Conservation (phyloP, 92 coral and sea anemone species). For the Phenganax subtilis region DNA sequence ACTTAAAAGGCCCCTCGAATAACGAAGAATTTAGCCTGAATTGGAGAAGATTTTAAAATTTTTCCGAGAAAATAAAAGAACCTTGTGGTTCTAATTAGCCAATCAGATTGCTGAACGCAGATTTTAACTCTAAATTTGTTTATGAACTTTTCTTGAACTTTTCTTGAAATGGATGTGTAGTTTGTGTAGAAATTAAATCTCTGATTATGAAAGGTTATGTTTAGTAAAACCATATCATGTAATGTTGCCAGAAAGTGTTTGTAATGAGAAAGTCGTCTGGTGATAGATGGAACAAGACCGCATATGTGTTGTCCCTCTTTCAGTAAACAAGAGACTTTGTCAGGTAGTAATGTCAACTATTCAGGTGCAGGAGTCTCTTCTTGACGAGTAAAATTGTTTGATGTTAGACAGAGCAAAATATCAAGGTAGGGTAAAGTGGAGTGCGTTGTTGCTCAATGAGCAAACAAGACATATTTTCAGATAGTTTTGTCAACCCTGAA, state of each 20-base stretch:
- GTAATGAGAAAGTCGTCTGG: neutral
- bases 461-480: too few relatives aligned
- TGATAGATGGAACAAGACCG: too few relatives aligned
- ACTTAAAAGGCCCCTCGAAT: conserved; percentile 13
- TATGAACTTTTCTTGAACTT: neutral
- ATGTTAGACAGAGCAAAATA: too few relatives aligned
- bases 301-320: too few relatives aligned
- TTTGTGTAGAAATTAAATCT: too few relatives aligned
- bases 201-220: neutral
- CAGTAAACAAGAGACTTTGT: too few relatives aligned
- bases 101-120: conserved; percentile 34
- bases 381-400: too few relatives aligned
- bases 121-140: neutral
- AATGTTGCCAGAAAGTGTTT: neutral
- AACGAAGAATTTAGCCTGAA: neutral
- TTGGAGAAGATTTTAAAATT: neutral
- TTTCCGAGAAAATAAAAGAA: neutral
- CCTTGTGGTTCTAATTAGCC: conserved; percentile 1
- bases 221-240: neutral
- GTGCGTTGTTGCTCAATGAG: too few relatives aligned
- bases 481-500: too few relatives aligned
- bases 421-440: too few relatives aligned
- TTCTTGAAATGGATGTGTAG: neutral
- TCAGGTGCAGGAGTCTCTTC: too few relatives aligned
- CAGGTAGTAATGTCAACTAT: too few relatives aligned